A percentile compares a stretch with the other conserved stretches of the same genome.
Evolutionary conservation across 1,140 invertebrate genomes (phyloP).

Genomic region (Armadillidium nasatum): DNA sequence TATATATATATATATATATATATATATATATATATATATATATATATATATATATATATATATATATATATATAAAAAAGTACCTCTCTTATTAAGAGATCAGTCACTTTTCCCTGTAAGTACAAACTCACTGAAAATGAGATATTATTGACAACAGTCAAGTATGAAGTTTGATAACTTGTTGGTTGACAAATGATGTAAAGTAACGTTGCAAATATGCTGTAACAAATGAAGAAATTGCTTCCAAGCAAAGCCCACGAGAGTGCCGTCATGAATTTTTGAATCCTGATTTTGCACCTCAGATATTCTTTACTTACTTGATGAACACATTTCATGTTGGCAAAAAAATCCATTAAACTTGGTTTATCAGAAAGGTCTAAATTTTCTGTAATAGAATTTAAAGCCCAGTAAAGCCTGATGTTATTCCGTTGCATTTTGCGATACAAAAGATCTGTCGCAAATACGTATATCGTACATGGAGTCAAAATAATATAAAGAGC

Average conservation of each 20-base stretch:
- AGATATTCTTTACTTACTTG: no score
- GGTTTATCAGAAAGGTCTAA: no score
- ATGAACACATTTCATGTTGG: no score
- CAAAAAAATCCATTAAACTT: no score
- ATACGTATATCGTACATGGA: neutral
- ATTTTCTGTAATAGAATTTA: no score
- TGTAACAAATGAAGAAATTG: neutral
- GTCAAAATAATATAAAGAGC: neutral
- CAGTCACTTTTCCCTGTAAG: slow-evolving; percentile 4
- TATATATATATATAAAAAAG: no score
- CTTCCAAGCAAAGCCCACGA: neutral
- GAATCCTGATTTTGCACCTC: no score
- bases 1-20: no score
- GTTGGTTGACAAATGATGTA: neutral
- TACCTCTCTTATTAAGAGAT: neutral
- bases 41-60: no score
- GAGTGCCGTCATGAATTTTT: neutral
- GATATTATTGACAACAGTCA: neutral
- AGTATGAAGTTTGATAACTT: neutral
- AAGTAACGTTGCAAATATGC: neutral
- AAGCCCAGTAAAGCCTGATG: no score
- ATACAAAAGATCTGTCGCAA: neutral
- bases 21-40: no score
- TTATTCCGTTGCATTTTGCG: neutral
- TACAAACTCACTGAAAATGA: neutral